Base-by-base conservation (phyloP, 2,888 invertebrate genomes). In the Liopterus haemorrhoidalis region DNA sequence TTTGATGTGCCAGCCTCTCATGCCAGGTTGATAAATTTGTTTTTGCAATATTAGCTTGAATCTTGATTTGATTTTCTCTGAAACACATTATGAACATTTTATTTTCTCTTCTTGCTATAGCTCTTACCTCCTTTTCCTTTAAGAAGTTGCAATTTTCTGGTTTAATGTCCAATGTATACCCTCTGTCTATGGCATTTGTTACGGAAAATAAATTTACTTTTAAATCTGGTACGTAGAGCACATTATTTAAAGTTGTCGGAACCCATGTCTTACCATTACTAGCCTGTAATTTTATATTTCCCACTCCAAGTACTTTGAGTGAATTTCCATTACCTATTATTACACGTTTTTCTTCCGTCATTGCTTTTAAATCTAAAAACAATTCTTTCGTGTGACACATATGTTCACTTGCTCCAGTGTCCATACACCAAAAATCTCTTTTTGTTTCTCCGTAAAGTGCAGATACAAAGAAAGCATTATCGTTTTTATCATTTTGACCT, bases 181-280 rank as follows among this genome's bases (percentile, higher is more conserved):
- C 52, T 41, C 52, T 54, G 14, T 55, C 51, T 32, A 55, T 41
- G 5, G 50, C 52, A 46, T 41, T 46, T 5, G 48, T 47, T 41
- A 44, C 35, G 6, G 54, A 56, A 39, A 56, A 52, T 43, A 57
- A 49, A 45, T 56, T 54, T 9, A 50, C 41, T 36, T 49, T 43
- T 12, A 56, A 37, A 6, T 49, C 24, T 22, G 53, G 52, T 12
- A 55, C 50, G 48, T 53, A 49, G 19, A 54, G 33, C 12, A 54
- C 53, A 46, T 53, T 25, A 24, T 33, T 31, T 18, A 55, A 22
- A 12, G 41, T 49, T 12, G 40, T 40, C 32, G 28, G 18, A 30
- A 40, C 30, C 28, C 48, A 51, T 22, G 27, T 18, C 22, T 39
- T 12, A 19, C 53, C 49, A 41, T 46, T 4, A 52, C 41, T 19